Conservation (phyloP, 92 coral and sea anemone genomes). For the Zoanthus sansibaricus region DNA sequence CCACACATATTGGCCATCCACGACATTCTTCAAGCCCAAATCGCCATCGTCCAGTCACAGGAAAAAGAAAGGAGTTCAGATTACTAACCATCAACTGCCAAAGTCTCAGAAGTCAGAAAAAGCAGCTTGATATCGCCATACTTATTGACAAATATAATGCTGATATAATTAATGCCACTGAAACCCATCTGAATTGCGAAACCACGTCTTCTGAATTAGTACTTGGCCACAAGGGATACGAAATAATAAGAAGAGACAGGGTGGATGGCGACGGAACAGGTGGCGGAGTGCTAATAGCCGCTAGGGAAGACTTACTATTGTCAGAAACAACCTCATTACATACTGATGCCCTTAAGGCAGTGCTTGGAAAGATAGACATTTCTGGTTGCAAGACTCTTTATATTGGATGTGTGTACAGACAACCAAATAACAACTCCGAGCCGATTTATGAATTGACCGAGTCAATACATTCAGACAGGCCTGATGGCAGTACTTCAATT, state of each 20-base stretch:
- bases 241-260: not conserved
- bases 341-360: slow-evolving; percentile 15
- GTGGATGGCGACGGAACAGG: slow-evolving; percentile 4
- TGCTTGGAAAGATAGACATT: slow-evolving; percentile 5
- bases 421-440: not conserved
- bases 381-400: slow-evolving; percentile 4
- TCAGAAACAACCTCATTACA: not conserved
- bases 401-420: slow-evolving; percentile 11
- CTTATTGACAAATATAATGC: no score
- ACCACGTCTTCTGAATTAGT: not conserved
- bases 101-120: slow-evolving; percentile 4
- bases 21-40: slow-evolving; percentile 1
- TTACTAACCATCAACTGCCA: not conserved
- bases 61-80: not conserved
- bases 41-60: slow-evolving; percentile 4
- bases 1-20: slow-evolving; percentile 1
- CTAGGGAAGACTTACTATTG: no score
- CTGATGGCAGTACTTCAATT: no score
- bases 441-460: no score
- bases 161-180: no score
- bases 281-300: slow-evolving; percentile 5
- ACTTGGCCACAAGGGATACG: not conserved
- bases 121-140: no score
- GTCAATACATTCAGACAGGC: no score
- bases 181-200: not conserved